Percentiles rank a stretch among this genome's conserved stretches.
These are phyloP conservation scores for Plebejus anna DNA, from an alignment of 2,888 invertebrate species.

Conservation along the genomic window DNA sequence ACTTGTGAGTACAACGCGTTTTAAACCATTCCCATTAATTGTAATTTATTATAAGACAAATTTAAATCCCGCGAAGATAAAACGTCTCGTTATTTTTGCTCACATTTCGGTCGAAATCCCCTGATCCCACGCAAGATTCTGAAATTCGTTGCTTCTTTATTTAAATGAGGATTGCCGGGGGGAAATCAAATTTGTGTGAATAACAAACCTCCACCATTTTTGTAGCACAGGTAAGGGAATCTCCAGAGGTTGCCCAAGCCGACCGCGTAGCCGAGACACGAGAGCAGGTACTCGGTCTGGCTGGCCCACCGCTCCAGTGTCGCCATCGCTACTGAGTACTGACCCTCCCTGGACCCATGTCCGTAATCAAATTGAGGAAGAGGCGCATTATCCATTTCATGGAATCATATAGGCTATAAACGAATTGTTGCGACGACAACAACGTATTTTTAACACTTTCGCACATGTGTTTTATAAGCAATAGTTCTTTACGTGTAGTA, in stretches of 20 bases:
- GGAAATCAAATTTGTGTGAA: constrained; percentile 5
- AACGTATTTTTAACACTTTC: neutral
- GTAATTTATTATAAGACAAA: neutral
- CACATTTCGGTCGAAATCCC: neutral
- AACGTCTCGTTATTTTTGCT: neutral
- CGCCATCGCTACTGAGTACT: constrained; percentile 49
- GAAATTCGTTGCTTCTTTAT: neutral
- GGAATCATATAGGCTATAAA: constrained; percentile 15
- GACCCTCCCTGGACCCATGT: constrained; percentile 41
- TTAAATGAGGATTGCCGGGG: neutral
- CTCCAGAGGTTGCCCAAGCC: constrained; percentile 93
- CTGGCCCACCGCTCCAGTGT: constrained; percentile 84
- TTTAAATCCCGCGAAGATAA: neutral
- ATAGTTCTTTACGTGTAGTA: neutral
- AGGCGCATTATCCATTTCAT: constrained; percentile 10
- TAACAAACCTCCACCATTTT: constrained; percentile 89
- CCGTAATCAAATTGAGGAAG: constrained; percentile 52
- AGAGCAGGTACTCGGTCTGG: constrained; percentile 88
- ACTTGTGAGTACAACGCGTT: neutral
- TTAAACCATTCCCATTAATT: neutral
- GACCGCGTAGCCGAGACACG: constrained; percentile 91
- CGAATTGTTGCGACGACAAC: neutral
- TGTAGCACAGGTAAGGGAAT: constrained; percentile 92
- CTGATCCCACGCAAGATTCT: neutral
- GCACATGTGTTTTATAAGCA: neutral